Base-by-base conservation (phyloP, 1,140 invertebrate genomes). In the Muscidifurax raptorellus region DNA sequence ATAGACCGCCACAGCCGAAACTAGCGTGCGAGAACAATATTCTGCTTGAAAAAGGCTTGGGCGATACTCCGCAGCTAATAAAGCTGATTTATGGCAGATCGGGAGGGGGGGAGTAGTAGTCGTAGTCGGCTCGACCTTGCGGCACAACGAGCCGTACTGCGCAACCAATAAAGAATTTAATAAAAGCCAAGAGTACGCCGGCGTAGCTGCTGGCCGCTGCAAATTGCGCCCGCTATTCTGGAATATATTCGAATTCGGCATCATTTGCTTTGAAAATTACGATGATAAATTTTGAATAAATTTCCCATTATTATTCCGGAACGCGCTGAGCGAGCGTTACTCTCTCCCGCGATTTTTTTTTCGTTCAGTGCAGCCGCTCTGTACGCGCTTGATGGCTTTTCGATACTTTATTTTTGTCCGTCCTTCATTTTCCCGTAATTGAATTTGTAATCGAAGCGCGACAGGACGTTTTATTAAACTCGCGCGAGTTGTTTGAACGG, bases 181-280 rank as follows among this genome's bases (percentile, higher is more conserved):
- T 83, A 83, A 83, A 83, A 83, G 64, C 59, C 13, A 64, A 82
- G 69, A 64, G 27, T 9, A 15, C 22, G 40, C 47, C 30, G 47
- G 69, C 47, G 67, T 59, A 44, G 25, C 44, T 59, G 36, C 74
- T 47, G 22, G 12, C 40, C n/a, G 2, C 71, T 27, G 75, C 44
- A 77, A 77, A 77, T 77, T 77, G 75, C 75, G 1, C n/a, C 10
- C 18, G 15, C 3, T 59, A 59, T 59, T 52, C 25, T 4, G 2
- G 12, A 18, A 77, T 44, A 30, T 84, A 84, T 84, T 85, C 64
- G 52, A 85, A 81, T 69, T 85, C 71, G 72, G 72, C 78, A 80
- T 85, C 78, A 84, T 84, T 84, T 80, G 76, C 83, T 84, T 84
- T 84, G 76, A 85, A 74, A 80, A 81, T 85, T 81, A 81, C 71